Percentiles rank a stretch among this genome's conserved stretches.
Conservation (phyloP, 1,140 invertebrate species). For the Stenopsyche tienmushanensis region DNA sequence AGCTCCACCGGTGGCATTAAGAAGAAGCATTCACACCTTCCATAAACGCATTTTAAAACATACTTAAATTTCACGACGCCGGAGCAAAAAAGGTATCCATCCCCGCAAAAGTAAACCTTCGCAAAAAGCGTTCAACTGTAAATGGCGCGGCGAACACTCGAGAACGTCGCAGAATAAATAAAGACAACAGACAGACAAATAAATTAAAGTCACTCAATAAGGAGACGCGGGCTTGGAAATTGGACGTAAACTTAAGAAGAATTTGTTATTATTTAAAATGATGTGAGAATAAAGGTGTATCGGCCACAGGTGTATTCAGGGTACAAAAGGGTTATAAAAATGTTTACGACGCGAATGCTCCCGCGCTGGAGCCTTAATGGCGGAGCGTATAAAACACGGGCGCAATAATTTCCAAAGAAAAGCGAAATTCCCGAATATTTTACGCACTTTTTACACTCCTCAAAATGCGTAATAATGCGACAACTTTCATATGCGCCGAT, state of each 20-base stretch:
- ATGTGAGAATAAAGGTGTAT: conserved; percentile 25
- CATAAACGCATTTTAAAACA: too few relatives aligned
- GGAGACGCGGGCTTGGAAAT: neutral
- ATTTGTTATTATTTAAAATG: conserved; percentile 18
- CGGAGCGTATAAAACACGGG: conserved; percentile 12
- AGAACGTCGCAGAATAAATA: too few relatives aligned
- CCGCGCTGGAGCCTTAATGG: neutral
- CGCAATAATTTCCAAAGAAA: conserved; percentile 15
- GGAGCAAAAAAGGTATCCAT: too few relatives aligned
- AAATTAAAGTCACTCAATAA: too few relatives aligned
- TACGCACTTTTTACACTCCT: neutral
- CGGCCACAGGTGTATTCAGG: conserved; percentile 24
- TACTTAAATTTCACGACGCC: too few relatives aligned
- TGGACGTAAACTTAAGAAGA: conserved; percentile 9
- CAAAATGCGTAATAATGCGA: neutral
- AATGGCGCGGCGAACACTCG: neutral
- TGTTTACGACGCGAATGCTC: conserved; percentile 26
- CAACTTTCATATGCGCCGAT: neutral
- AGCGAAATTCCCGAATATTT: neutral
- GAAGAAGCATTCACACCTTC: too few relatives aligned
- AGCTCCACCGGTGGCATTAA: too few relatives aligned
- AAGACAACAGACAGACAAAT: too few relatives aligned
- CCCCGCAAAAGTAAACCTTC: neutral
- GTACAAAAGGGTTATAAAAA: conserved; percentile 28
- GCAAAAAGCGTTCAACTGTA: neutral